Evolutionary conservation across 1,140 invertebrate genomes (phyloP), one percentile per base, ranked within the genome.

Genomic region (Prorops nasuta): DNA sequence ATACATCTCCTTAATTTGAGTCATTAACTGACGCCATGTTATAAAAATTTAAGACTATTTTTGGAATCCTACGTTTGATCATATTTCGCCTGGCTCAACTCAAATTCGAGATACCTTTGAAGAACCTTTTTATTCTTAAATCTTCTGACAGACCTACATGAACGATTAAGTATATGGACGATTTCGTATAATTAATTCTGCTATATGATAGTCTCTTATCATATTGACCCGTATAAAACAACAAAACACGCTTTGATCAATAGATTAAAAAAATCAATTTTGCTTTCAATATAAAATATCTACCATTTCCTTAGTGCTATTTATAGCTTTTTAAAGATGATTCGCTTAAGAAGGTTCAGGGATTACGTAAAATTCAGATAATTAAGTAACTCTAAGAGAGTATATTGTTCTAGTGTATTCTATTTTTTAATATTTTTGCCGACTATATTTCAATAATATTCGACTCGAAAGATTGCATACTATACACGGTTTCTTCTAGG

Each of bases 321-420:
- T 54, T 47, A 43, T 68, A 68, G 37, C 68, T 64, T 22, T 58
- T 56, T 7, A 50, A 12, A 4, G 64, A 63, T 17, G 17, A 50
- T 0, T 58, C 41, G 0, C 54, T 50, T 1, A 67, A 17, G 7
- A 63, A 69, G 0, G 56, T n/a, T n/a, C n/a, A n/a, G n/a, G n/a
- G n/a, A n/a, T n/a, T n/a, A n/a, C n/a, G n/a, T n/a, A n/a, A n/a
- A n/a, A n/a, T n/a, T n/a, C n/a, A n/a, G n/a, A n/a, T n/a, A n/a
- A n/a, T n/a, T n/a, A n/a, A n/a, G n/a, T n/a, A n/a, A n/a, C n/a
- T n/a, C n/a, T n/a, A n/a, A n/a, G n/a, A n/a, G n/a, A n/a, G n/a
- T n/a, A n/a, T n/a, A n/a, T n/a, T n/a, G n/a, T n/a, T n/a, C n/a
- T n/a, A n/a, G n/a, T n/a, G n/a, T n/a, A n/a, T n/a, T n/a, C n/a